A percentile compares a stretch with the other conserved stretches of the same genome.
These are phyloP conservation scores for Amazonetta brasiliensis DNA, from an alignment of 2,797 vertebrate genomes.

Conservation along the genomic window DNA sequence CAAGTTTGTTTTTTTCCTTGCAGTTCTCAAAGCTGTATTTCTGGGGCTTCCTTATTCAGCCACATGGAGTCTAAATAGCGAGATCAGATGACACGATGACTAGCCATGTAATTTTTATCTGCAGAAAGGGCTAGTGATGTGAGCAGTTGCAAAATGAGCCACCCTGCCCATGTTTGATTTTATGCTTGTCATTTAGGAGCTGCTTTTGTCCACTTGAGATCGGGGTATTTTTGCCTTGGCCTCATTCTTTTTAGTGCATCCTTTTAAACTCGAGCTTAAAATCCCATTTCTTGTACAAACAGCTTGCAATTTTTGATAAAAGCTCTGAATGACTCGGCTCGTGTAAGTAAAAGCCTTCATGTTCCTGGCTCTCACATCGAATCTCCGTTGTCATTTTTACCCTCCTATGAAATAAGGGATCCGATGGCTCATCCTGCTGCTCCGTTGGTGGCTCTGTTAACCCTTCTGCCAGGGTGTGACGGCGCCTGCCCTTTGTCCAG, in stretches of 20 bases:
- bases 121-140: background rate
- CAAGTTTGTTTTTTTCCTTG: background rate
- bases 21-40: background rate
- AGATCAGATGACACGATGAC: background rate
- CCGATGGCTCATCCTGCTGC: background rate
- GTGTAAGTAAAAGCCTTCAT: background rate
- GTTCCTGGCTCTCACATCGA: background rate
- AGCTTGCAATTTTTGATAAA: background rate
- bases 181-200: background rate
- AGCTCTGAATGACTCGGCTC: slow-evolving; percentile 13
- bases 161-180: background rate
- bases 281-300: background rate
- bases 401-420: background rate
- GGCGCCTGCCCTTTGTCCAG: accelerated
- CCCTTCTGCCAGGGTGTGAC: accelerated
- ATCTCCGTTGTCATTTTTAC: background rate
- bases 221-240: background rate
- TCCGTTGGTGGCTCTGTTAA: background rate
- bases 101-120: background rate
- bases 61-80: accelerated
- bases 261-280: slow-evolving; percentile 22
- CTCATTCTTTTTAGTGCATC: background rate
- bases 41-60: background rate
- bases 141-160: background rate
- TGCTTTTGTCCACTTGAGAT: background rate